Evolutionary conservation across 2,113 vertebrate genomes (phyloP).

Genomic region (Oophaga pumilio): DNA sequence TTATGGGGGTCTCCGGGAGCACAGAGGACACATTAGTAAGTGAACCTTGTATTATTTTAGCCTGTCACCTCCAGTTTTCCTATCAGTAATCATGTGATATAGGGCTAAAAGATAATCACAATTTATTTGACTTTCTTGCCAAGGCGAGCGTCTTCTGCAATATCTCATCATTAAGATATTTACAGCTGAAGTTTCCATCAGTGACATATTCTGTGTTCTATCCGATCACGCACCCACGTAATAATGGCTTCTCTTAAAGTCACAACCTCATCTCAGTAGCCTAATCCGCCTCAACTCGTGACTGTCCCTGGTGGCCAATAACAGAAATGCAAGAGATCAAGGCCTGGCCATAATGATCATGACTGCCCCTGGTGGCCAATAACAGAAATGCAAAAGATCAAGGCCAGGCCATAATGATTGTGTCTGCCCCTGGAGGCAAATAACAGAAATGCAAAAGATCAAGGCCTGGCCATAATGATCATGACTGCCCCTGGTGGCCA

Average conservation of each 20-base stretch:
- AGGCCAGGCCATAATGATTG: too few species aligned
- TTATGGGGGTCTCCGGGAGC: neutral
- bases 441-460: too few species aligned
- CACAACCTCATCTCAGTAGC: neutral
- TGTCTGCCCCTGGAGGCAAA: too few species aligned
- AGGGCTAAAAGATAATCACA: neutral
- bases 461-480: too few species aligned
- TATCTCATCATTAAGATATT: conserved; percentile 14
- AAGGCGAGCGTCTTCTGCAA: conserved; percentile 1
- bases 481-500: too few species aligned
- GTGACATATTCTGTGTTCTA: neutral
- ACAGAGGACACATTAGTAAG: neutral
- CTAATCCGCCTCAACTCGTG: neutral
- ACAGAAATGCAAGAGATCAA: neutral
- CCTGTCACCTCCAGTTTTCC: neutral
- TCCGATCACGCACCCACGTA: neutral
- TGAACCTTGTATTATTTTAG: neutral
- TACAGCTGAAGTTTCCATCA: conserved; percentile 5
- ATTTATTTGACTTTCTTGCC: conserved; percentile 37
- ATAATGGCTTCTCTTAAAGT: neutral
- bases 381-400: too few species aligned
- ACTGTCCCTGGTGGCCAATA: neutral
- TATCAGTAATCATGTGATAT: neutral
- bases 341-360: neutral
- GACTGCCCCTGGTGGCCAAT: too few species aligned